A percentile compares a stretch with the other conserved stretches of the same genome.
Evolutionary conservation across 1,140 invertebrate species (phyloP).

Genomic region (Agrypnia vestita): DNA sequence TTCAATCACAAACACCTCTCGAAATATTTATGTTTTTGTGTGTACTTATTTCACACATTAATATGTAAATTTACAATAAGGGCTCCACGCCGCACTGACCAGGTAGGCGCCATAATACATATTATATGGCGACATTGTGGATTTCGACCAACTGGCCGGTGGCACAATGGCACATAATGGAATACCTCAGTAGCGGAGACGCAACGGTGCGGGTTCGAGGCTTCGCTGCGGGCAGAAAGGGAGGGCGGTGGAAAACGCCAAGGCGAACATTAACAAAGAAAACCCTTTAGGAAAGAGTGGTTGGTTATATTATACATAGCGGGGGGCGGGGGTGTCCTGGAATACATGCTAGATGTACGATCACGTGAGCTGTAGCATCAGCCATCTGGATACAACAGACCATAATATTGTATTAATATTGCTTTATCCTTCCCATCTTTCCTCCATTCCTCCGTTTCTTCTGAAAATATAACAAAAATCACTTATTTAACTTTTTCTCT

Average conservation of each 20-base stretch:
- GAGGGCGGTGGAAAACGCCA: conserved; percentile 47
- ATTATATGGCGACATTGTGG: conserved; percentile 15
- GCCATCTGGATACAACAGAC: neutral
- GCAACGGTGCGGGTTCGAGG: conserved; percentile 34
- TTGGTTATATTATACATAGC: conserved; percentile 35
- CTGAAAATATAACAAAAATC: no score
- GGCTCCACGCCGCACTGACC: neutral
- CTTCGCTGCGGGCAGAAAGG: conserved; percentile 22
- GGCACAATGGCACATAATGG: conserved; percentile 45
- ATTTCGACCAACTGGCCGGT: conserved; percentile 43
- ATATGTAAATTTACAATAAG: neutral
- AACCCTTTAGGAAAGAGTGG: conserved; percentile 54
- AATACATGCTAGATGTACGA: neutral
- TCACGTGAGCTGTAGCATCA: neutral
- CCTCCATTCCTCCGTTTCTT: no score
- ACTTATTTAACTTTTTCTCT: no score
- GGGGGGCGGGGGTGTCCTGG: conserved; percentile 12
- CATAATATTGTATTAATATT: no score
- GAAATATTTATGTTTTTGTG: no score
- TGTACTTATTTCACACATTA: conserved; percentile 10
- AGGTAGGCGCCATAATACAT: neutral
- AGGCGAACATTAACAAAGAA: conserved; percentile 56
- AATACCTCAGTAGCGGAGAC: conserved; percentile 36
- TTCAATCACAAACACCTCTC: no score
- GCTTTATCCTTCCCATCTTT: no score